These are phyloP conservation scores for Rhynchonema sp. DNA, from an alignment of 2,888 invertebrate species.

Conservation along the genomic window DNA sequence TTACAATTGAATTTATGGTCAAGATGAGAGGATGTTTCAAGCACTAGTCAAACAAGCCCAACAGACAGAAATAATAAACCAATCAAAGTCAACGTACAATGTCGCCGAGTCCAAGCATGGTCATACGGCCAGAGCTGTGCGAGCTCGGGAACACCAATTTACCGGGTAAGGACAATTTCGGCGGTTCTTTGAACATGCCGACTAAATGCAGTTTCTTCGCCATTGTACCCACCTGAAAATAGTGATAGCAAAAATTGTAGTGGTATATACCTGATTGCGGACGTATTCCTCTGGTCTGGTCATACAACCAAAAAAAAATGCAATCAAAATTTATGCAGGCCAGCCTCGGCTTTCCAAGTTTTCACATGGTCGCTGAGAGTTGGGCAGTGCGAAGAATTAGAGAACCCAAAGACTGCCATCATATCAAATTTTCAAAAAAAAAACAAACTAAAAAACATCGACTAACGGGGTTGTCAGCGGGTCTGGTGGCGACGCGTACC, in stretches of 20 bases:
- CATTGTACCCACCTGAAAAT: slow-evolving; percentile 57
- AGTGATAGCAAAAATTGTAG: too few species aligned
- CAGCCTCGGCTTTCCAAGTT: too few species aligned
- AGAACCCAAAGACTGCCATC: too few species aligned
- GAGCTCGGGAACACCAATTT: slow-evolving; percentile 81
- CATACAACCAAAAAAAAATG: too few species aligned
- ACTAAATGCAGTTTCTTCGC: slow-evolving; percentile 77
- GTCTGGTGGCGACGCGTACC: slow-evolving; percentile 60
- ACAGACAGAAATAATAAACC: neutral
- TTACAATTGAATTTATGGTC: too few species aligned
- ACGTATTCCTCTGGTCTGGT: too few species aligned
- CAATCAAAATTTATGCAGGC: too few species aligned
- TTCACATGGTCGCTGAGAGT: too few species aligned
- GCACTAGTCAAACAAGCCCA: neutral
- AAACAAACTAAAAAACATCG: slow-evolving; percentile 1
- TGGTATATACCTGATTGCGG: too few species aligned
- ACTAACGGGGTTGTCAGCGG: slow-evolving; percentile 35
- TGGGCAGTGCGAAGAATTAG: too few species aligned
- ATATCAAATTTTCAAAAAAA: neutral
- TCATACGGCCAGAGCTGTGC: slow-evolving; percentile 87
- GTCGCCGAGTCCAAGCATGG: slow-evolving; percentile 61
- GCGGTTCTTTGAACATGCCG: slow-evolving; percentile 70
- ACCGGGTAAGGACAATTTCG: slow-evolving; percentile 82
- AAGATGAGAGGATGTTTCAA: too few species aligned
- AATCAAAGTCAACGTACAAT: slow-evolving; percentile 32